Evolutionary conservation across 2,888 invertebrate species (phyloP).

Genomic region (Lepidochrysops patricia): DNA sequence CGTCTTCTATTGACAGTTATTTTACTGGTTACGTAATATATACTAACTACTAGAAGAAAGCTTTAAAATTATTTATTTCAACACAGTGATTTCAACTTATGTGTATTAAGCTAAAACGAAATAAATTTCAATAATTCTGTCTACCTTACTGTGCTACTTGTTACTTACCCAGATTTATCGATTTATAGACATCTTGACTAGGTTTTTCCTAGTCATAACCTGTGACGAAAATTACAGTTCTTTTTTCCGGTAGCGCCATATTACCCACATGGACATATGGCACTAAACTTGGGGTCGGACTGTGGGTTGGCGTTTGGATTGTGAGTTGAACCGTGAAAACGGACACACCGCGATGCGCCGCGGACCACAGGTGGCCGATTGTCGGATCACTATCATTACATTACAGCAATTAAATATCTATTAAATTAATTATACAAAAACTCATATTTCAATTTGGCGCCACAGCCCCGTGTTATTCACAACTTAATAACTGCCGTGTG

Average conservation of each 20-base stretch:
- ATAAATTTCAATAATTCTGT: no score
- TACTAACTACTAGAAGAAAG: no score
- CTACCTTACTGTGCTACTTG: no score
- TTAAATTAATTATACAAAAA: constrained; percentile 1
- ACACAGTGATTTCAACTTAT: no score
- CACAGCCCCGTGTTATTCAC: neutral
- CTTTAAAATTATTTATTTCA: neutral
- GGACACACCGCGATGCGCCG: neutral
- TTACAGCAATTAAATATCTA: constrained; percentile 7
- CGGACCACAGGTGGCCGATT: neutral
- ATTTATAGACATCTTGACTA: no score
- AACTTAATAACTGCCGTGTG: neutral
- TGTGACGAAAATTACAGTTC: neutral
- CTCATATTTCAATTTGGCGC: neutral
- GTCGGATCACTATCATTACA: neutral
- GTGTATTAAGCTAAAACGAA: no score
- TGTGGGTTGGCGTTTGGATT: no score
- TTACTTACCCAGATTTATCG: no score
- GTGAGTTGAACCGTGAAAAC: neutral
- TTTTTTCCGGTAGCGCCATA: neutral
- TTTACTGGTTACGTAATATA: neutral
- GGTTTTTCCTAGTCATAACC: no score
- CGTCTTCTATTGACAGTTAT: neutral
- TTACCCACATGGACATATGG: neutral
- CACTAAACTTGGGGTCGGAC: neutral